Evolutionary conservation across 2,888 invertebrate genomes (phyloP).

Genomic region (Tenodera sinensis): DNA sequence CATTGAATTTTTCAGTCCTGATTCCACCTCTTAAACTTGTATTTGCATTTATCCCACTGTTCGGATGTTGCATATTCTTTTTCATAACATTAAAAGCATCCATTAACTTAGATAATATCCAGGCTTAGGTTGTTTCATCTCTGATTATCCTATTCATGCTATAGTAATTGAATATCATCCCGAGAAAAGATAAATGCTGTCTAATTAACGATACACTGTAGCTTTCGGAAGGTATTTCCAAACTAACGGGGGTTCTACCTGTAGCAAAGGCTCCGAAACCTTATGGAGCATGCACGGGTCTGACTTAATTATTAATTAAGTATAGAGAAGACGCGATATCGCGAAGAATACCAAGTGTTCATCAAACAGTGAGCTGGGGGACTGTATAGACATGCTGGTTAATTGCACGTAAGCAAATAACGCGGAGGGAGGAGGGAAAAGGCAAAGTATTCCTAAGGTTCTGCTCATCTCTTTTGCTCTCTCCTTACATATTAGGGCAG

Average conservation of each 20-base stretch:
- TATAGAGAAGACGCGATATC: not conserved
- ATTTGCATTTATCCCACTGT: too few species aligned
- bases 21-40: too few species aligned
- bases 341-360: not conserved
- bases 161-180: too few species aligned
- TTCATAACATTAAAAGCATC: too few species aligned
- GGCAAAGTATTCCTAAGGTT: not conserved
- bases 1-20: too few species aligned
- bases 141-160: too few species aligned
- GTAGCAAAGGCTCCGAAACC: not conserved
- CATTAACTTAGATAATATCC: too few species aligned
- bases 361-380: not conserved
- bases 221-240: not conserved
- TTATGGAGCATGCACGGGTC: not conserved
- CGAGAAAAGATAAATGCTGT: too few species aligned
- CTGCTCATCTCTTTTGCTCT: not conserved
- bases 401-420: constrained; percentile 1
- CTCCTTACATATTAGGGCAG: not conserved
- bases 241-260: not conserved
- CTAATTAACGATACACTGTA: too few species aligned
- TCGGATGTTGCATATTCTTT: too few species aligned
- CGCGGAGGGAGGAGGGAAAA: not conserved
- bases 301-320: not conserved
- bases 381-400: not conserved
- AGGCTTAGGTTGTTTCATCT: too few species aligned